Percentiles rank a stretch among this genome's conserved stretches.
These are phyloP conservation scores for Naja naja DNA, from an alignment of 2,113 vertebrate species.

Conservation along the genomic window DNA sequence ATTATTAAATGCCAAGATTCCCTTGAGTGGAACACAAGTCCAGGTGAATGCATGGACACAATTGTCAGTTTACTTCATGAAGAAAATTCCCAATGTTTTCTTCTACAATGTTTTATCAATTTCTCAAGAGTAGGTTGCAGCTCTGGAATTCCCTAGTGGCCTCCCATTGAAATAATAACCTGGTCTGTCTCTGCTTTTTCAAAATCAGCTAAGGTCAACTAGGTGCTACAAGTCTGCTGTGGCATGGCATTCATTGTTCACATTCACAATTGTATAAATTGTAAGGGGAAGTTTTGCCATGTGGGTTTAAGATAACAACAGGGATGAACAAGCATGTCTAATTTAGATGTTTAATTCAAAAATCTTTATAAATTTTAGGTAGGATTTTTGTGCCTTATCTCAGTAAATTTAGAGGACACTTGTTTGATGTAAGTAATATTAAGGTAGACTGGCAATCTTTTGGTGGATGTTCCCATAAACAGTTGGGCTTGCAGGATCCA, in stretches of 20 bases:
- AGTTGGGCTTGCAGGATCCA: neutral
- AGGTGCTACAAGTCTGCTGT: neutral
- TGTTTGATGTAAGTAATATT: neutral
- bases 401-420: neutral
- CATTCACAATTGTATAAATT: neutral
- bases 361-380: neutral
- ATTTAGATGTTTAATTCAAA: neutral
- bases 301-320: neutral
- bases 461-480: neutral
- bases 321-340: neutral
- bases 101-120: neutral
- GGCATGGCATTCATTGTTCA: neutral
- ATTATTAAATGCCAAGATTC: neutral
- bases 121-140: neutral
- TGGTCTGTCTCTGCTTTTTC: neutral
- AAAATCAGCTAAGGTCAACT: neutral
- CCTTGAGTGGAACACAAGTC: neutral
- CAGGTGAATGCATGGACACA: neutral
- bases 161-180: neutral
- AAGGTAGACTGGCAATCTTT: neutral
- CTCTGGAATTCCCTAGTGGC: neutral
- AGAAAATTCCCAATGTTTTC: neutral
- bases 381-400: neutral
- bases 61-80: neutral
- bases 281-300: neutral